A percentile compares a stretch with the other conserved stretches of the same genome.
These are phyloP conservation scores for Platycheirus albimanus DNA, from an alignment of 2,888 invertebrate species.

Conservation along the genomic window DNA sequence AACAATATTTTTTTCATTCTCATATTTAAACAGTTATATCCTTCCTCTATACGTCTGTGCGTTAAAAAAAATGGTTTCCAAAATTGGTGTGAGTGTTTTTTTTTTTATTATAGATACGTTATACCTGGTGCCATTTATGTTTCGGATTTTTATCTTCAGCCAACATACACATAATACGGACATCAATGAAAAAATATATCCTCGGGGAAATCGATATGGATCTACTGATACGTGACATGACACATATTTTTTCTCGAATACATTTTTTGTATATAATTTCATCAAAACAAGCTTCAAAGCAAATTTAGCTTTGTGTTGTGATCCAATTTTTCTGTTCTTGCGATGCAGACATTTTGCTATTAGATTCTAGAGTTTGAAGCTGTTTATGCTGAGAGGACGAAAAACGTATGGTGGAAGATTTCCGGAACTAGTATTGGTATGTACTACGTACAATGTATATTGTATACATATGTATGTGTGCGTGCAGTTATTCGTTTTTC, in stretches of 20 bases:
- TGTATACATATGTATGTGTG: too few species aligned
- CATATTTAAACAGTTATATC: conserved; percentile 9
- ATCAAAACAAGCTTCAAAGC: conserved; percentile 21
- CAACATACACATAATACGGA: conserved; percentile 4
- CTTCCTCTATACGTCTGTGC: not conserved
- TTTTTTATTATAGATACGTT: too few species aligned
- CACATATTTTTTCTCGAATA: not conserved
- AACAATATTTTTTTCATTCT: conserved; percentile 1
- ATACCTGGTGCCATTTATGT: too few species aligned
- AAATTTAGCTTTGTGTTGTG: not conserved
- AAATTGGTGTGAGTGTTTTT: not conserved
- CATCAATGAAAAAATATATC: conserved; percentile 30
- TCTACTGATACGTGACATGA: conserved; percentile 30
- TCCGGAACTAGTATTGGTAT: too few species aligned
- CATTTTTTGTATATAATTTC: conserved; percentile 8
- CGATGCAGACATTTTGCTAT: not conserved
- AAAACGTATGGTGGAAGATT: not conserved
- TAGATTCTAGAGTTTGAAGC: not conserved
- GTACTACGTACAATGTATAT: too few species aligned
- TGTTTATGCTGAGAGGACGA: not conserved
- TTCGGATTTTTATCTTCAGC: conserved; percentile 2
- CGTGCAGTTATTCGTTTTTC: not conserved
- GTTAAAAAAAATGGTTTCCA: not conserved
- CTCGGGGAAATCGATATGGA: conserved; percentile 28
- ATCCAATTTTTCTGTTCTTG: not conserved